Evolutionary conservation across 1,140 invertebrate genomes (phyloP), one percentile per base, ranked within the genome.

Genomic region (Drosophila trapezifrons): DNA sequence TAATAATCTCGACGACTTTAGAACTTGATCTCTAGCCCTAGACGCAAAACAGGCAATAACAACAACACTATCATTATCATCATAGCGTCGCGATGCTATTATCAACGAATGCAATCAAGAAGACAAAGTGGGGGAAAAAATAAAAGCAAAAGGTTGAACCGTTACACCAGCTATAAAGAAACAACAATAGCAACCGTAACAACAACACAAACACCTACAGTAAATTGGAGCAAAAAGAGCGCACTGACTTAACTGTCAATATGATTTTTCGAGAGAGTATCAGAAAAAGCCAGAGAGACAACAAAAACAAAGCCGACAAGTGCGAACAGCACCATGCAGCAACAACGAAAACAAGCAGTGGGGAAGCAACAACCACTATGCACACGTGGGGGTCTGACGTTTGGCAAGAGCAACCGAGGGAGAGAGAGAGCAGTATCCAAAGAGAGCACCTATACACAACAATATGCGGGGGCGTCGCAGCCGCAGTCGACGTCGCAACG

Each of bases 371-470:
- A 77, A 76, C 71, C 79, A 79, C 71, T 72, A 58, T 73, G 64
- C 74, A 86, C 83, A 86, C 82, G 82, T 86, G 82, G 82, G 82
- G 82, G 59, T 72, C 70, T 77, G 40, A 40, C 51, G 18, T 25
- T 60, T 47, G 20, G 47, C 6, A 4, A 60, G 51, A 45, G 35
- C 56, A 29, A 29, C 9, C 22, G 37, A 62, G 42, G 27, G 20
- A n/a, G 35, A 56, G 20, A n/a, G 35, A 56, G 37, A 76, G 25
- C 25, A 49, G 35, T 51, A 59, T 18, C 42, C 35, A 43, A 47
- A 72, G 62, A 62, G 76, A 22, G 45, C 25, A 38, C 52, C 10
- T 35, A 57, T 56, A 63, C 57, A 42, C 66, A 72, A 65, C 64
- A 76, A 65, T 29, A 70, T 83, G 82, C 78, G 82, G 83, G 82